phyloP scores from a whole-genome alignment of 2,113 vertebrate genomes.

The Lucifuga dentata region DNA sequence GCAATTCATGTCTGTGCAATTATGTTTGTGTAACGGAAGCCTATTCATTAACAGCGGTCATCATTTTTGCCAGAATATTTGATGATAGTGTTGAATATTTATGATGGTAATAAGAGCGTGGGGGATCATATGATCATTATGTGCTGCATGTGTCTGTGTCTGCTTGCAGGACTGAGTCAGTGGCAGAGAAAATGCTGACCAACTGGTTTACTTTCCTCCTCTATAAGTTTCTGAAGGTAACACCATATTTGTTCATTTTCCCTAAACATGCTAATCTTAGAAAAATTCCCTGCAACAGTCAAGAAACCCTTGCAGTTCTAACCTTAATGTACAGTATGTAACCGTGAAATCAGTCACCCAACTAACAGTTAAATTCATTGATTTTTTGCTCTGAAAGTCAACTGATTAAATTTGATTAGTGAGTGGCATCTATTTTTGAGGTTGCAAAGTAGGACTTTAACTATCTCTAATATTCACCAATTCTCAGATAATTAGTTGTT shows the following conservation, averaged over 20 bases:
- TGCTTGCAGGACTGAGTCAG: conserved; percentile 77
- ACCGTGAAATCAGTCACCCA: too few relatives aligned
- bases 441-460: too few relatives aligned
- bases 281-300: too few relatives aligned
- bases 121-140: conserved; percentile 52
- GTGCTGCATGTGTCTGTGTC: conserved; percentile 36
- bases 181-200: conserved; percentile 82
- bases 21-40: conserved; percentile 68
- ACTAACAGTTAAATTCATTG: too few relatives aligned
- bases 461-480: not conserved
- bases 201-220: conserved; percentile 82
- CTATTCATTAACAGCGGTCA: conserved; percentile 65
- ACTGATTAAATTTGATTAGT: too few relatives aligned
- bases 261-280: too few relatives aligned
- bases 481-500: not conserved
- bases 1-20: conserved; percentile 59
- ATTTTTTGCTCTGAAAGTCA: too few relatives aligned
- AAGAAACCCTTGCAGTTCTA: too few relatives aligned
- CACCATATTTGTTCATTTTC: not conserved
- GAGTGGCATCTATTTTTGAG: too few relatives aligned
- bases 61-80: conserved; percentile 63
- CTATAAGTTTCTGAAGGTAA: conserved; percentile 81
- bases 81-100: conserved; percentile 64
- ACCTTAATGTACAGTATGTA: too few relatives aligned
- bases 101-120: conserved; percentile 55